Base-by-base conservation (phyloP, 2,888 invertebrate species). In the Dasypogon diadema region DNA sequence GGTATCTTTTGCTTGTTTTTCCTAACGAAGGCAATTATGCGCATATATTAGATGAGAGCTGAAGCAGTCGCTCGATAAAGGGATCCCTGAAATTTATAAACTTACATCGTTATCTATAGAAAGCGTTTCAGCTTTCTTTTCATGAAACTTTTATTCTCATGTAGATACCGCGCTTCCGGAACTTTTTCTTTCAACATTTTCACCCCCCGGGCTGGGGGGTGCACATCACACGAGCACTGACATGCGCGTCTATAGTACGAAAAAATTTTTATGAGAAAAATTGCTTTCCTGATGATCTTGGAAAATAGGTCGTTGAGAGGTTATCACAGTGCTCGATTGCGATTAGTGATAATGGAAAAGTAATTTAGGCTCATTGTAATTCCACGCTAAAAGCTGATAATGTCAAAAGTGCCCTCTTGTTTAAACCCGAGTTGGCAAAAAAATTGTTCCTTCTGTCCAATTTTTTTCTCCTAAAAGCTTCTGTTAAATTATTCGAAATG, bases 321-420 rank as follows among this genome's bases (percentile, higher is more conserved):
- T 70, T 51, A 51, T 30, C 68, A 42, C 51, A 51, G 68, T 51
- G 18, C 68, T 68, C 70, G 70, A 60, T 75, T 63, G 63, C 74
- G 74, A 75, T 75, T 75, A 75, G 54, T 63, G 74, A 75, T 75
- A 75, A 75, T 75, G 74, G 74, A 75, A 75, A 75, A 75, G 74
- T 65, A 75, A 75, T 75, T 75, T 75, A 54, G 37, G 63, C 74
- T 75, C 63, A 75, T 75, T 75, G 74, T 54, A 54, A 56, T 58
- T 74, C 58, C 70, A 70, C 34, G 54, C 54, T 70, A 70, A 70
- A 70, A 70, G 70, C 70, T 22, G 70, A 70, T 70, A 70, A 70
- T 70, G 70, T 34, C 70, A 70, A 34, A 34, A 70, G 70, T 70
- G 54, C 22, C 51, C 70, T 70, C 70, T 70, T 68, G 21, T 54